Evolutionary conservation across 2,113 vertebrate species (phyloP).

Genomic region (Chamaetylas fuelleborni): DNA sequence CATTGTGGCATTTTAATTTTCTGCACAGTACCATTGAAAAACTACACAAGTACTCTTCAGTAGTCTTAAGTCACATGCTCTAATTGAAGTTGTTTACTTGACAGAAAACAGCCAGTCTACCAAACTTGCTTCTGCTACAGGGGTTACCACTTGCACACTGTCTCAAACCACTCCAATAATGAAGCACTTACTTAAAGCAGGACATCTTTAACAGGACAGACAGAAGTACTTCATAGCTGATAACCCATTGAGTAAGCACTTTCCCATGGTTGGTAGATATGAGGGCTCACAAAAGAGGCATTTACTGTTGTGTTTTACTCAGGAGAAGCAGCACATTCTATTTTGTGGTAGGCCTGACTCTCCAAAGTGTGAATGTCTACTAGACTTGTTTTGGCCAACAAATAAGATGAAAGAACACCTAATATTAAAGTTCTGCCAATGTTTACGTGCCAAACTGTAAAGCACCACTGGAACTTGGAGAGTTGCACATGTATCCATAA

Average conservation of each 20-base stretch:
- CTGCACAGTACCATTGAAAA: background rate
- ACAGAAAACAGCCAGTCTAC: background rate
- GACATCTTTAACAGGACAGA: background rate
- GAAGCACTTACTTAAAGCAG: background rate
- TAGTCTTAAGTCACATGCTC: background rate
- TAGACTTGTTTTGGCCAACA: background rate
- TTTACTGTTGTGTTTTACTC: background rate
- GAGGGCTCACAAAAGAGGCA: background rate
- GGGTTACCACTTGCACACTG: background rate
- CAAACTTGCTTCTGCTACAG: background rate
- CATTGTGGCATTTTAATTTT: background rate
- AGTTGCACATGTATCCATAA: background rate
- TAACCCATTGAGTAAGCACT: background rate
- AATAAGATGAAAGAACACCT: background rate
- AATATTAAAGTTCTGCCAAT: background rate
- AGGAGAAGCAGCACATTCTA: background rate
- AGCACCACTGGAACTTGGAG: background rate
- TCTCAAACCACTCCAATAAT: background rate
- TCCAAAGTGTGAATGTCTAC: background rate
- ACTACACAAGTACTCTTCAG: background rate
- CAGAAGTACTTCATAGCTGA: background rate
- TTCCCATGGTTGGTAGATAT: background rate
- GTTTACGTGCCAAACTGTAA: background rate
- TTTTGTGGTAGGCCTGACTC: background rate
- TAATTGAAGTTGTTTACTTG: background rate